A percentile compares a stretch with the other conserved stretches of the same genome.
Evolutionary conservation across 2,113 vertebrate species (phyloP).

Genomic region (Phasianus colchicus): DNA sequence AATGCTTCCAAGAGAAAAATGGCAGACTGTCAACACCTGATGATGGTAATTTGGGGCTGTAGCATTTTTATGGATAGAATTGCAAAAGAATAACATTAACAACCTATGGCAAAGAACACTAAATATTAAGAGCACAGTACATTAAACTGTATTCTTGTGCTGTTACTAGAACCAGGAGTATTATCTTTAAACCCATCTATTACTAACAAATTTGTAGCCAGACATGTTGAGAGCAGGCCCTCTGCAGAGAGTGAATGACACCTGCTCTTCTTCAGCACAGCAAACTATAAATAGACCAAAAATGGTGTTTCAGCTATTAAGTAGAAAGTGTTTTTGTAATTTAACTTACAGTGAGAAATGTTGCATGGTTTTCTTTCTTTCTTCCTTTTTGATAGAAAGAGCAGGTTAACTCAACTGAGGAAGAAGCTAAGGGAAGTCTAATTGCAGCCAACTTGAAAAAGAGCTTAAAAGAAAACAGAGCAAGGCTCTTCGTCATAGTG

Average conservation of each 20-base stretch:
- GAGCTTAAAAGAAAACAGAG: neutral
- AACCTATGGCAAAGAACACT: neutral
- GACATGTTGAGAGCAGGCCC: neutral
- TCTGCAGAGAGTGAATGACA: neutral
- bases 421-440: neutral
- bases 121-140: neutral
- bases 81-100: neutral
- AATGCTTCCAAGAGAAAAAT: neutral
- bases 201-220: neutral
- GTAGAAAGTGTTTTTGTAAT: neutral
- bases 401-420: neutral
- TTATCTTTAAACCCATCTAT: neutral
- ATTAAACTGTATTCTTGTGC: neutral
- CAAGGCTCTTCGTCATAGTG: fast-evolving
- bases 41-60: neutral
- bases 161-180: neutral
- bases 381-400: neutral
- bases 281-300: neutral
- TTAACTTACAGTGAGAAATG: neutral
- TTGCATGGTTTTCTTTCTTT: no score
- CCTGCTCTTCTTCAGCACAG: neutral
- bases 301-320: neutral
- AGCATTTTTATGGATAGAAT: conserved; percentile 31
- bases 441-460: neutral
- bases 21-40: conserved; percentile 11